phyloP scores from a whole-genome alignment of 2,888 invertebrate genomes.

The Callinectes sapidus region DNA sequence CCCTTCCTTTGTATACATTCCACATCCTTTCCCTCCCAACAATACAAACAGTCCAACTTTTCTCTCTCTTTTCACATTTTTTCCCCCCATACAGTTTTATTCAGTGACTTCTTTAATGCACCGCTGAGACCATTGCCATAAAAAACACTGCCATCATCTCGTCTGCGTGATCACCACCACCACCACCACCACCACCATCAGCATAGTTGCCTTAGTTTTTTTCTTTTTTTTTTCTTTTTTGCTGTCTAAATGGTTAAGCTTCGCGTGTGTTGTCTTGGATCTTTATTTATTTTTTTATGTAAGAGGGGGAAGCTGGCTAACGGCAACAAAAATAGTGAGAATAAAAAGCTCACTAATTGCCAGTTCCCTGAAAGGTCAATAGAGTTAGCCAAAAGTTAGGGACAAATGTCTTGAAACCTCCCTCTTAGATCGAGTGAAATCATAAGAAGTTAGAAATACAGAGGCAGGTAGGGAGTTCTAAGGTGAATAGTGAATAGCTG shows the following conservation, averaged over 20 bases:
- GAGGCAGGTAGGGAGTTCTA: too few relatives aligned
- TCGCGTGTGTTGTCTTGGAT: background rate
- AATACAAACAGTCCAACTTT: background rate
- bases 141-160: background rate
- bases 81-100: background rate
- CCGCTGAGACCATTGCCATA: background rate
- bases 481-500: background rate
- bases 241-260: background rate
- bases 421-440: too few relatives aligned
- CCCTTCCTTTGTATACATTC: background rate
- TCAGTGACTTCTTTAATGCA: background rate
- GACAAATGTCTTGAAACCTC: too few relatives aligned
- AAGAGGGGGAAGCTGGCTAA: too few relatives aligned
- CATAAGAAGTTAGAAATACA: too few relatives aligned
- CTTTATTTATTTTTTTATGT: too few relatives aligned
- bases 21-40: background rate
- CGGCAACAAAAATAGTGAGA: too few relatives aligned
- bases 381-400: too few relatives aligned
- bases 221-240: background rate
- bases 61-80: background rate
- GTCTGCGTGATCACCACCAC: background rate
- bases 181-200: background rate
- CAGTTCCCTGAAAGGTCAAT: too few relatives aligned
- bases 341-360: too few relatives aligned
- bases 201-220: too few relatives aligned